phyloP scores from a whole-genome alignment of 2,113 vertebrate species.

The Lonchura striata region DNA sequence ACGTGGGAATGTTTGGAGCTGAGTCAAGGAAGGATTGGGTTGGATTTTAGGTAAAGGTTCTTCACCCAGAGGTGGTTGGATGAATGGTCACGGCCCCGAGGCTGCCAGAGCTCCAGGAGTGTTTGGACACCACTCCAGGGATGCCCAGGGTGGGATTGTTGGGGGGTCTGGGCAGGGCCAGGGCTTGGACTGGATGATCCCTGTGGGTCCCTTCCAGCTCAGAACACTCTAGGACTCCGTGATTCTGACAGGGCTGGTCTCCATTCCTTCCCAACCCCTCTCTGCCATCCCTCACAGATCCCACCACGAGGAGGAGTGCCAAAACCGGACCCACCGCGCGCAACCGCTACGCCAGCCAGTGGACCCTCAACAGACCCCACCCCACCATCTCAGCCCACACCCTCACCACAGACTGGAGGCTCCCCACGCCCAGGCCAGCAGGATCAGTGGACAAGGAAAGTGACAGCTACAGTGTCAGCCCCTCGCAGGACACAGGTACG shows the following conservation, averaged over 20 bases:
- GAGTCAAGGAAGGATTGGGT: not conserved
- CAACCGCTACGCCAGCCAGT: slow-evolving; percentile 96
- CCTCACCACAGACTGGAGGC: slow-evolving; percentile 96
- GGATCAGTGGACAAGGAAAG: slow-evolving; percentile 98
- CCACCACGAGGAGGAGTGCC: slow-evolving; percentile 93
- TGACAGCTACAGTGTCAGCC: slow-evolving; percentile 98
- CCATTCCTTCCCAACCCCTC: not conserved
- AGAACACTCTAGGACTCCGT: not conserved
- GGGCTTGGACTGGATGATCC: too few relatives aligned
- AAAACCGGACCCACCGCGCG: slow-evolving; percentile 91
- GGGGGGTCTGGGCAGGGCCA: not conserved
- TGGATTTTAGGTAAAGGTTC: not conserved
- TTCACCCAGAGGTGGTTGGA: not conserved
- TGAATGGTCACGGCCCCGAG: accelerated
- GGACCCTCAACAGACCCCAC: slow-evolving; percentile 97
- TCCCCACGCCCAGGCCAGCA: slow-evolving; percentile 89
- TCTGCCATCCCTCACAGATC: slow-evolving; percentile 77
- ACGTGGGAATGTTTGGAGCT: not conserved
- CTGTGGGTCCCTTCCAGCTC: not conserved
- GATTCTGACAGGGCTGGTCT: not conserved
- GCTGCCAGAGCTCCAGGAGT: not conserved
- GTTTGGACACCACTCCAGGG: accelerated
- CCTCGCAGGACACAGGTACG: slow-evolving; percentile 96
- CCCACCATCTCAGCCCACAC: slow-evolving; percentile 96
- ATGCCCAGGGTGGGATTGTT: not conserved